Evolutionary conservation across 2,888 invertebrate genomes (phyloP).

Genomic region (Nephrotoma guestfalica): DNA sequence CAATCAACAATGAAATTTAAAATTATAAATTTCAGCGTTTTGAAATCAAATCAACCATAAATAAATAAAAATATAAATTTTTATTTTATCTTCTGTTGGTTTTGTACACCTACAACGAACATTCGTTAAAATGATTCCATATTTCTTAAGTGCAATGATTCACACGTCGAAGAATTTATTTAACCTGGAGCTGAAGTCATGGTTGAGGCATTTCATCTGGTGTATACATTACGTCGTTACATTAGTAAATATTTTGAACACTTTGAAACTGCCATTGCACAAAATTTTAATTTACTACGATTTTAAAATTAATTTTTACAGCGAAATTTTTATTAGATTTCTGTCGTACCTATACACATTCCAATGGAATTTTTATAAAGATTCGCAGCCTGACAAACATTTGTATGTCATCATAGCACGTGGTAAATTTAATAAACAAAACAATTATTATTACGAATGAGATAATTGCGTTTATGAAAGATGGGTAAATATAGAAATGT

Average conservation of each 20-base stretch:
- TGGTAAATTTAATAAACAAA: not conserved
- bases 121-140: not conserved
- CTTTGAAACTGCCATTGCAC: not conserved
- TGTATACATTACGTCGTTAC: not conserved
- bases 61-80: not conserved
- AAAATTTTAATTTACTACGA: not conserved
- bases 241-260: not conserved
- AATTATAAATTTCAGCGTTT: not conserved
- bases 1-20: not conserved
- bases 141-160: not conserved
- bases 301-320: not conserved
- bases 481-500: not conserved
- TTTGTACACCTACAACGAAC: not conserved
- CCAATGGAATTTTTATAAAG: not conserved
- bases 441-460: no score
- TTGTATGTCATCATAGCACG: not conserved
- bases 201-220: not conserved
- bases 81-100: not conserved
- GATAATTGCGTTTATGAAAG: no score
- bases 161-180: not conserved
- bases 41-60: not conserved
- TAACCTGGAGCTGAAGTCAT: not conserved
- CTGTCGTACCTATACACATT: not conserved
- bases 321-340: not conserved
- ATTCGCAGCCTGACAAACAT: not conserved